Conservation (phyloP, 1,140 invertebrate species). For the Parapsyche elsis region DNA sequence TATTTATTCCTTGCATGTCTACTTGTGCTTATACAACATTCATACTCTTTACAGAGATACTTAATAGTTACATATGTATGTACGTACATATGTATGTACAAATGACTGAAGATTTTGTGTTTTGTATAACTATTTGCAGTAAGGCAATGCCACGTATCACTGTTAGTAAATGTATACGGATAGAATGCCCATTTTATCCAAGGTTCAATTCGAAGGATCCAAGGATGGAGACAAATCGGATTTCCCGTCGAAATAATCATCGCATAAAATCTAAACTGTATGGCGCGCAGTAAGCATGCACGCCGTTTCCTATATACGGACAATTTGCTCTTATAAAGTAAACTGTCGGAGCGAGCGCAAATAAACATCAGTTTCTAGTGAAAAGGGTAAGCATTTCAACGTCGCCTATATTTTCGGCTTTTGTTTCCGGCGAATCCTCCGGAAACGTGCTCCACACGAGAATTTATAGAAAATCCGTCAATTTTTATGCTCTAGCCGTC, state of each 20-base stretch:
- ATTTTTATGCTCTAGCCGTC: neutral
- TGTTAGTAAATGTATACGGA: too few species aligned
- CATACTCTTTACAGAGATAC: too few species aligned
- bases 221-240: too few species aligned
- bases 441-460: neutral
- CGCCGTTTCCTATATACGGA: neutral
- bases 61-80: too few species aligned
- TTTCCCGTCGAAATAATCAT: constrained; percentile 5
- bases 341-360: constrained; percentile 32
- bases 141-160: too few species aligned
- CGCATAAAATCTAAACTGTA: constrained; percentile 37
- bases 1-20: too few species aligned
- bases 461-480: constrained; percentile 16
- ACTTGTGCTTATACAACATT: too few species aligned
- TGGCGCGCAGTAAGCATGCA: constrained; percentile 7
- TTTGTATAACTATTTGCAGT: too few species aligned
- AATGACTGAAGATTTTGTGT: too few species aligned
- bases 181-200: too few species aligned
- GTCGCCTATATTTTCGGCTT: constrained; percentile 24
- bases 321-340: constrained; percentile 36
- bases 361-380: constrained; percentile 37
- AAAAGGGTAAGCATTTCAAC: constrained; percentile 31
- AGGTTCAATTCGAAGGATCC: too few species aligned
- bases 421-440: neutral
- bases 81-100: too few species aligned